A percentile compares a stretch with the other conserved stretches of the same genome.
These are phyloP conservation scores for Neoitamus cyanurus DNA, from an alignment of 2,888 invertebrate species.

Conservation along the genomic window DNA sequence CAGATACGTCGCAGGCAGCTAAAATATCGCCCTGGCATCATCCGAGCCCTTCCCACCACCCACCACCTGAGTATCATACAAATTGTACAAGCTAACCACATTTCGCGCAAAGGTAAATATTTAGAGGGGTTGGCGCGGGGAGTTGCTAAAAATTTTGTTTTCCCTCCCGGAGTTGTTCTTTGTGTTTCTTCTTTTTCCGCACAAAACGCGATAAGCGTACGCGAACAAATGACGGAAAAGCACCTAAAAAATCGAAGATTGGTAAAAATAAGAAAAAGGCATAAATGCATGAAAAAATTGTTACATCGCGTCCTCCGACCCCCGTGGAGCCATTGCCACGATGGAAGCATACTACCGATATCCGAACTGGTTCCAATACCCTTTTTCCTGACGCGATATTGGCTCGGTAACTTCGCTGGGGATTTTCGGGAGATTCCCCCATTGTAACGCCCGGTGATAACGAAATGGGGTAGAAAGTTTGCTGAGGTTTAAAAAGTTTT, in stretches of 20 bases:
- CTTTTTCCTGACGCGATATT: neutral
- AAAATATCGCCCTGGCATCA: neutral
- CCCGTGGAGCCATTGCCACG: neutral
- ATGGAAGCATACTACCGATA: neutral
- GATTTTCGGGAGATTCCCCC: neutral
- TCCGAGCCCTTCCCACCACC: neutral
- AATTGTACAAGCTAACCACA: neutral
- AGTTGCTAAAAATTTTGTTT: neutral
- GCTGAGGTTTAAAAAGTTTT: slow-evolving; percentile 11
- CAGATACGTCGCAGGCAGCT: neutral
- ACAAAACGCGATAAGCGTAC: neutral
- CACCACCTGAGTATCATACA: neutral
- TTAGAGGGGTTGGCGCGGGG: neutral
- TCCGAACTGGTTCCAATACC: neutral
- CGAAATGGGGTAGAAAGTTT: slow-evolving; percentile 26
- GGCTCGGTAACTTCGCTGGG: neutral
- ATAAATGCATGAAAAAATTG: neutral
- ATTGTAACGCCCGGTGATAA: slow-evolving; percentile 7
- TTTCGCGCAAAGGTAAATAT: neutral
- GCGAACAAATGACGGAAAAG: neutral
- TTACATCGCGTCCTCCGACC: neutral
- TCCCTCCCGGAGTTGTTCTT: neutral
- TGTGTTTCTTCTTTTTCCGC: neutral
- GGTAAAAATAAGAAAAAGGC: neutral
- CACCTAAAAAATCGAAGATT: neutral